Conservation (phyloP, 2,888 invertebrate genomes). For the Hybos culiciformis region DNA sequence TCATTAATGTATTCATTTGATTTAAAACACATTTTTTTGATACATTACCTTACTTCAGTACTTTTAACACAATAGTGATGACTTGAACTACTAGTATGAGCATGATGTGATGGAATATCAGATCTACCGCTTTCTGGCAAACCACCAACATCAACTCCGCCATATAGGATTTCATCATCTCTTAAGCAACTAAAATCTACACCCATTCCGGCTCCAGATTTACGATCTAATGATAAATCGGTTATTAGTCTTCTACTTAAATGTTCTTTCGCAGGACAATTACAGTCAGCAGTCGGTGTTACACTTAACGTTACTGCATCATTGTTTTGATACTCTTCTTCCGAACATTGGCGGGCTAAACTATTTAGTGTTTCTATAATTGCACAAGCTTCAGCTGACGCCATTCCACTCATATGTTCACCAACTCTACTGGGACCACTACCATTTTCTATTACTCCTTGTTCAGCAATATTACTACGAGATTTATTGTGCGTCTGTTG, state of each 20-base stretch:
- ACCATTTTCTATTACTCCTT: slow-evolving; percentile 17
- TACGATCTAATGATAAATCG: neutral
- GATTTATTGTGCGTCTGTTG: slow-evolving; percentile 19
- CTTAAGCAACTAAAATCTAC: neutral
- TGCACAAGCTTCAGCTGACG: neutral
- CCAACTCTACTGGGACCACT: slow-evolving; percentile 2
- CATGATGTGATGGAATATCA: slow-evolving; percentile 9
- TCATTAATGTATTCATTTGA: neutral
- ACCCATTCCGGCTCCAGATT: neutral
- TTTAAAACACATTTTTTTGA: neutral
- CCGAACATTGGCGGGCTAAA: neutral
- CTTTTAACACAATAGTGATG: slow-evolving; percentile 16
- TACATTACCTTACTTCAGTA: slow-evolving; percentile 17
- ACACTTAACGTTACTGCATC: slow-evolving; percentile 23
- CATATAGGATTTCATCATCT: too few species aligned
- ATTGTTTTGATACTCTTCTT: slow-evolving; percentile 16
- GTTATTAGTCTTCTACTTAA: slow-evolving; percentile 1
- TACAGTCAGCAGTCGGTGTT: slow-evolving; percentile 18
- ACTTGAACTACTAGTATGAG: slow-evolving; percentile 11
- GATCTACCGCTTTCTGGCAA: slow-evolving; percentile 13
- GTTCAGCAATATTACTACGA: slow-evolving; percentile 17
- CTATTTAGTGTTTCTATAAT: slow-evolving; percentile 1
- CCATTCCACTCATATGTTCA: slow-evolving; percentile 8
- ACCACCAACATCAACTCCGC: neutral
- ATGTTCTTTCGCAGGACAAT: slow-evolving; percentile 16